Evolutionary conservation across 2,113 vertebrate species (phyloP).

Genomic region (Ginglymostoma cirratum): DNA sequence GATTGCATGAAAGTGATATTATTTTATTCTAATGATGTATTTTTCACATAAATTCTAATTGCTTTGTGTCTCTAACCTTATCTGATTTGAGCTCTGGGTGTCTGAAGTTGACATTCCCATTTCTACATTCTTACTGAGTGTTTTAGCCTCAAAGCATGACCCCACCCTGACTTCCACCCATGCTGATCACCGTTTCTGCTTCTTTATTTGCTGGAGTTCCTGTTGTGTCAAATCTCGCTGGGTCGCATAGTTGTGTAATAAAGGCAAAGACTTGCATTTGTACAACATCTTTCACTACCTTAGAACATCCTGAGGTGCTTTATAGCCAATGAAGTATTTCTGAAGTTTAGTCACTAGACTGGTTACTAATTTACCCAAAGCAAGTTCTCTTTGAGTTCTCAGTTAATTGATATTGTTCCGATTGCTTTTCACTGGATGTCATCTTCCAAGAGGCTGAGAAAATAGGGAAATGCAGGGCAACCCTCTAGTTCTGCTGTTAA

Average conservation of each 20-base stretch:
- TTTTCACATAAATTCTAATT: not conserved
- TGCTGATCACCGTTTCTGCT: not conserved
- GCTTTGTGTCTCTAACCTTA: not conserved
- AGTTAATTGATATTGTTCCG: no score
- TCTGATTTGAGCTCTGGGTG: not conserved
- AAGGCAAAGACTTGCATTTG: not conserved
- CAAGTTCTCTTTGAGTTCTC: no score
- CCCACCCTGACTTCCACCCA: not conserved
- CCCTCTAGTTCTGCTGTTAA: no score
- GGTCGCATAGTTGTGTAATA: not conserved
- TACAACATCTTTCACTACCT: no score
- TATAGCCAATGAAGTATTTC: no score
- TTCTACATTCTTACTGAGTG: not conserved
- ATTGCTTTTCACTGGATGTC: no score
- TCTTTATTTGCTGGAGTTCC: not conserved
- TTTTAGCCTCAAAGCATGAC: not conserved
- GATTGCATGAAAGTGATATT: no score
- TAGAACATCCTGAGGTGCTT: no score
- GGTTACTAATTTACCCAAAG: no score
- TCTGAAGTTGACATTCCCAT: not conserved
- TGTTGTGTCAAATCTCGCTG: not conserved
- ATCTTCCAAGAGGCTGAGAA: no score
- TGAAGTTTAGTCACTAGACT: no score
- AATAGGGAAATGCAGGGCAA: no score
- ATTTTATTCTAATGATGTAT: not conserved